A percentile compares a stretch with the other conserved stretches of the same genome.
phyloP scores from a whole-genome alignment of 1,140 invertebrate species.

The Colletes latitarsis region DNA sequence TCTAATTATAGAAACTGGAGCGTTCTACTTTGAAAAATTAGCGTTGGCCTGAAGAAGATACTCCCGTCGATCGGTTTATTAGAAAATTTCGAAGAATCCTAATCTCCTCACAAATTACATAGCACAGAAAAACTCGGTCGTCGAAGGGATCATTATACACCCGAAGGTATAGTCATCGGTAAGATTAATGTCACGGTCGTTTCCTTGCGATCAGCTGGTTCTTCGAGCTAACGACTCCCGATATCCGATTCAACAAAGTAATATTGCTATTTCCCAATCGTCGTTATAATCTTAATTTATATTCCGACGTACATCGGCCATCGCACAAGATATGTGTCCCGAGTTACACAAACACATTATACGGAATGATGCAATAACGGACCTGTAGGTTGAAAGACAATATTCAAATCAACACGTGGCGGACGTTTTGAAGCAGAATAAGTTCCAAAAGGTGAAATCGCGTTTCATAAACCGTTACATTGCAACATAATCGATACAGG shows the following conservation, averaged over 20 bases:
- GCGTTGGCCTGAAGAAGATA: not conserved
- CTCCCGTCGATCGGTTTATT: not conserved
- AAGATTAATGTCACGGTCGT: not conserved
- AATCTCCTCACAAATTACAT: not conserved
- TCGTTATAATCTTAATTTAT: conserved; percentile 4
- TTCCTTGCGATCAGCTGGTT: not conserved
- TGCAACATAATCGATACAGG: not conserved
- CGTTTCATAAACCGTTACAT: conserved; percentile 17
- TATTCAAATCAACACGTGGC: conserved; percentile 21
- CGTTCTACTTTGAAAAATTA: not conserved
- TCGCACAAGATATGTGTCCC: not conserved
- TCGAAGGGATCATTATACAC: not conserved
- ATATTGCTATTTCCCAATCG: conserved; percentile 1
- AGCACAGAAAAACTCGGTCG: not conserved
- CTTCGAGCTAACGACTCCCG: not conserved
- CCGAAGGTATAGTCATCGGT: not conserved
- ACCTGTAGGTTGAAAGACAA: conserved; percentile 6
- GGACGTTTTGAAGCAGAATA: not conserved
- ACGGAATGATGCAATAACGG: conserved; percentile 1
- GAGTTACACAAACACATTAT: conserved; percentile 18
- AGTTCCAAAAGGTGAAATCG: not conserved
- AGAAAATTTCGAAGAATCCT: not conserved
- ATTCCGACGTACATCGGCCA: not conserved
- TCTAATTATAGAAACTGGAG: not conserved
- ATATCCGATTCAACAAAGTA: not conserved